phyloP scores from a whole-genome alignment of 2,113 vertebrate species.

The Amazona vittata region DNA sequence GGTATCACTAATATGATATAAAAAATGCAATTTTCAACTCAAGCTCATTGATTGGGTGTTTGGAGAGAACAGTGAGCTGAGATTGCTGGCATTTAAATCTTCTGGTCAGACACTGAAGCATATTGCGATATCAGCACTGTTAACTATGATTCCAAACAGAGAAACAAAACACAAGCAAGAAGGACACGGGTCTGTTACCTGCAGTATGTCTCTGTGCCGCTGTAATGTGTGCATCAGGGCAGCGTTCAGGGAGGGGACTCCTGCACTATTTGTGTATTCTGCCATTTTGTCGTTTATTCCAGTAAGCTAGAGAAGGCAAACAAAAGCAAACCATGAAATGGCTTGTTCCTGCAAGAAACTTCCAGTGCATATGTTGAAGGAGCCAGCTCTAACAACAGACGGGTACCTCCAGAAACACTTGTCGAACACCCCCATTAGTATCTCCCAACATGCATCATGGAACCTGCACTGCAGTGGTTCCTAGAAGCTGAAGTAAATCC shows the following conservation, averaged over 20 bases:
- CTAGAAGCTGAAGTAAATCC: background rate
- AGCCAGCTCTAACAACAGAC: accelerated
- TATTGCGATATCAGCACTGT: accelerated
- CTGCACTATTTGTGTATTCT: slow-evolving; percentile 89
- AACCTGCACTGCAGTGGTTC: accelerated
- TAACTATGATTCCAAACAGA: background rate
- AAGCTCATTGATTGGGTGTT: background rate
- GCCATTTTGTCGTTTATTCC: slow-evolving; percentile 97
- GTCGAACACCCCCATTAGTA: accelerated
- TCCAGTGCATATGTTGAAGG: background rate
- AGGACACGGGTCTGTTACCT: slow-evolving; percentile 65
- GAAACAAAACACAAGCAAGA: background rate
- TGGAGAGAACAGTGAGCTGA: background rate
- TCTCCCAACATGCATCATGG: no score
- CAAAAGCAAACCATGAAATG: background rate
- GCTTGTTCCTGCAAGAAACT: background rate
- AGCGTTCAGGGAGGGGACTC: slow-evolving; percentile 89
- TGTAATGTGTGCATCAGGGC: slow-evolving; percentile 96
- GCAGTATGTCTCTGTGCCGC: slow-evolving; percentile 94
- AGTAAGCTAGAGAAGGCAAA: slow-evolving; percentile 80
- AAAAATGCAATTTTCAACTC: background rate
- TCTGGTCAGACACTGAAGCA: background rate
- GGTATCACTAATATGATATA: accelerated
- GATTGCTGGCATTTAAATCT: background rate
- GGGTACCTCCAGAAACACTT: background rate